Evolutionary conservation across 2,888 invertebrate species (phyloP).

Genomic region (Lycaena phlaeas): DNA sequence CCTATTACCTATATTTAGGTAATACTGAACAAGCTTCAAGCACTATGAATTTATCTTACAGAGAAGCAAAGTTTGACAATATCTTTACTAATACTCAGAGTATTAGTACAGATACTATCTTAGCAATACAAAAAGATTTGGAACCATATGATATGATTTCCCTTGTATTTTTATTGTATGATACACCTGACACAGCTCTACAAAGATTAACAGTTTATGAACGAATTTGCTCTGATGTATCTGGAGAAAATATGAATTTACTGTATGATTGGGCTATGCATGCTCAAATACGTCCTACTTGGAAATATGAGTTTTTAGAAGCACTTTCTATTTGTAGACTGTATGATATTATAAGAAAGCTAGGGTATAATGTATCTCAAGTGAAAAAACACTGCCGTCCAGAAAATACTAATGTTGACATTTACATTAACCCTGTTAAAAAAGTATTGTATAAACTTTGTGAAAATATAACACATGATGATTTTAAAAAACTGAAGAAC

Average conservation of each 20-base stretch:
- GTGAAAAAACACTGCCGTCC: constrained; percentile 39
- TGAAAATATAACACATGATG: constrained; percentile 41
- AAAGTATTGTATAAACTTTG: constrained; percentile 51
- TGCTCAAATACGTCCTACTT: constrained; percentile 37
- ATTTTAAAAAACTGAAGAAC: constrained; percentile 40
- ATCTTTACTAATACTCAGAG: constrained; percentile 30
- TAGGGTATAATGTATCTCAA: constrained; percentile 39
- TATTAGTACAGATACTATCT: constrained; percentile 39
- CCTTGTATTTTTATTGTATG: constrained; percentile 55
- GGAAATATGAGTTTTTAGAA: constrained; percentile 59
- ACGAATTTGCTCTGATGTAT: constrained; percentile 35
- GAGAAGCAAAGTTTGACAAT: constrained; percentile 19
- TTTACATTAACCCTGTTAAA: constrained; percentile 46
- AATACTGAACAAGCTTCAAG: too few relatives aligned
- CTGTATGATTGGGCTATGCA: constrained; percentile 50
- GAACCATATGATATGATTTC: constrained; percentile 49
- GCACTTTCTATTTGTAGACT: constrained; percentile 51
- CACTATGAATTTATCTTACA: neutral
- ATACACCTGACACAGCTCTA: constrained; percentile 51
- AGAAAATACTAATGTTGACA: constrained; percentile 29
- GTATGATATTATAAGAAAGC: constrained; percentile 42
- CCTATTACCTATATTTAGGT: too few relatives aligned
- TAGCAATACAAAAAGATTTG: constrained; percentile 49
- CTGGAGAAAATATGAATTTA: constrained; percentile 35
- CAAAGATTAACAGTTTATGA: constrained; percentile 48